Percentiles rank a stretch among this genome's conserved stretches.
Evolutionary conservation across 2,113 vertebrate species (phyloP).

Genomic region (Hemibagrus wyckioides): DNA sequence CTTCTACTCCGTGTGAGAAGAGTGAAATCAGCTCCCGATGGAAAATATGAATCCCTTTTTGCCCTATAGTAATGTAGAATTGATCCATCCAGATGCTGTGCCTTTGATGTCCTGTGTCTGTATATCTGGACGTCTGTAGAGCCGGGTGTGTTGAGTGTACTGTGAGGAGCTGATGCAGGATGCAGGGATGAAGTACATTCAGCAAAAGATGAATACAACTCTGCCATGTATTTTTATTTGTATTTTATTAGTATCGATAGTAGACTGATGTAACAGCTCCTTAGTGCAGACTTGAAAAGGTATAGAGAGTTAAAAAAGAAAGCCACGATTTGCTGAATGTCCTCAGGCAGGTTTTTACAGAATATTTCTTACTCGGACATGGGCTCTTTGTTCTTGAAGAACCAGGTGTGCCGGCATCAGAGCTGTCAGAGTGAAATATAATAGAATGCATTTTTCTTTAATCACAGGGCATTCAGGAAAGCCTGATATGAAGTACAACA

Average conservation of each 20-base stretch:
- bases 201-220: constrained; percentile 39
- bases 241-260: background rate
- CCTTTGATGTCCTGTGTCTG: constrained; percentile 66
- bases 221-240: constrained; percentile 16
- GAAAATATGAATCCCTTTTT: constrained; percentile 62
- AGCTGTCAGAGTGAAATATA: background rate
- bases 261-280: background rate
- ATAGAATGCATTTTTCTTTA: background rate
- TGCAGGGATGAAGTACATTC: constrained; percentile 36
- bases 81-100: constrained; percentile 62
- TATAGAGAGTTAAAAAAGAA: background rate
- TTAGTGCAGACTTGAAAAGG: background rate
- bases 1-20: background rate
- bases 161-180: constrained; percentile 60
- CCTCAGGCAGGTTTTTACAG: background rate
- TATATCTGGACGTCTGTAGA: constrained; percentile 57
- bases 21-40: constrained; percentile 22
- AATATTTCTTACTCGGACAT: background rate
- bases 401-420: background rate
- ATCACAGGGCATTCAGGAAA: background rate
- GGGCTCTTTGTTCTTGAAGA: background rate
- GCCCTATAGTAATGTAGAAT: constrained; percentile 64
- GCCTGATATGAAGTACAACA: background rate
- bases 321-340: background rate
- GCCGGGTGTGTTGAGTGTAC: constrained; percentile 56